Conservation (phyloP, 1,140 invertebrate species). For the Drosophila athabasca region DNA sequence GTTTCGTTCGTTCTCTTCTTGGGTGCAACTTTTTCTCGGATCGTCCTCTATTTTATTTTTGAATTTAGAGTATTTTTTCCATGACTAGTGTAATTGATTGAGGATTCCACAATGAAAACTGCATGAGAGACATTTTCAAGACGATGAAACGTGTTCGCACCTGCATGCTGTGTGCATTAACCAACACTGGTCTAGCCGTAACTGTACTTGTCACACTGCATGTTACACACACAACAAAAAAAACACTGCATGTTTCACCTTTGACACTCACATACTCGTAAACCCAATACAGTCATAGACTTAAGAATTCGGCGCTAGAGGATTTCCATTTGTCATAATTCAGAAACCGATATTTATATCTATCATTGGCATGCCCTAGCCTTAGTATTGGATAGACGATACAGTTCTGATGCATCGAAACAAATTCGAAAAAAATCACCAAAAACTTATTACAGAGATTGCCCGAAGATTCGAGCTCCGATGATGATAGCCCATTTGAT, state of each 20-base stretch:
- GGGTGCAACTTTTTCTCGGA: constrained; percentile 39
- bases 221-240: constrained; percentile 18
- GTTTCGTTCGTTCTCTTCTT: constrained; percentile 58
- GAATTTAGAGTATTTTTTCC: constrained; percentile 7
- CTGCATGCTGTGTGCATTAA: constrained; percentile 42
- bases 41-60: constrained; percentile 27
- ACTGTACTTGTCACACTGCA: constrained; percentile 39
- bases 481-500: constrained; percentile 83
- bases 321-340: constrained; percentile 32
- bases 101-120: constrained; percentile 19
- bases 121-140: constrained; percentile 1
- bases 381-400: background rate
- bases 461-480: constrained; percentile 82
- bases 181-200: constrained; percentile 30
- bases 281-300: constrained; percentile 8
- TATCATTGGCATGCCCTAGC: constrained; percentile 47
- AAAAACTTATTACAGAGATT: constrained; percentile 77
- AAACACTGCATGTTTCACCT: constrained; percentile 30
- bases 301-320: constrained; percentile 55
- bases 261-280: background rate
- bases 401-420: constrained; percentile 19
- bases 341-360: background rate
- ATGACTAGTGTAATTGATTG: constrained; percentile 17
- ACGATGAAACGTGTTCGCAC: constrained; percentile 44
- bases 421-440: constrained; percentile 40